Percentiles rank a stretch among this genome's conserved stretches.
Conservation (phyloP, 2,113 vertebrate species). For the Hemiprocne comata region DNA sequence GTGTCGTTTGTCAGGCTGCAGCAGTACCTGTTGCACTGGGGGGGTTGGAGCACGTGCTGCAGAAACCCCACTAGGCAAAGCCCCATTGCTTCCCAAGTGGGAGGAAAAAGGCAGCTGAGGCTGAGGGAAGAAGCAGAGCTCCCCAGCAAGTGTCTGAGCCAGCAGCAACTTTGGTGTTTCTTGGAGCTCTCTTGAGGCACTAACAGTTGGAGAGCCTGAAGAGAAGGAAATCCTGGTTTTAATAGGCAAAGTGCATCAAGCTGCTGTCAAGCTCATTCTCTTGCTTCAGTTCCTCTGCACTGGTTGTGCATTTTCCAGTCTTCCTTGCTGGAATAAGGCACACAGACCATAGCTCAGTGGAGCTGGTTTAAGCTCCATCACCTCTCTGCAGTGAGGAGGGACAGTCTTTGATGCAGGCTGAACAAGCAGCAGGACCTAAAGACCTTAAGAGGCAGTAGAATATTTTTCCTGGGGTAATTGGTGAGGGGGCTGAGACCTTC, state of each 20-base stretch:
- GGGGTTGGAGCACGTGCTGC: neutral
- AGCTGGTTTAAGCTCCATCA: neutral
- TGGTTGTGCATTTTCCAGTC: neutral
- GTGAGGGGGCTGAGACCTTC: neutral
- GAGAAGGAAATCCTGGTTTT: neutral
- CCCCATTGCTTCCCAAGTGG: rapidly evolving
- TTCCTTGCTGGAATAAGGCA: neutral
- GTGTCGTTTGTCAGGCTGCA: neutral
- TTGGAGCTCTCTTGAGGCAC: neutral
- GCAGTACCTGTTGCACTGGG: neutral
- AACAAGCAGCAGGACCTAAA: neutral
- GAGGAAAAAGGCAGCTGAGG: neutral
- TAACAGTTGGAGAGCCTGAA: neutral
- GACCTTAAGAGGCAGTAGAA: neutral
- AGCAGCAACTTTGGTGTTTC: neutral
- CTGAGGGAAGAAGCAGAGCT: neutral
- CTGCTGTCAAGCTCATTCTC: neutral
- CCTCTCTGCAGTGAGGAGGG: neutral
- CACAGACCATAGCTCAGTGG: neutral
- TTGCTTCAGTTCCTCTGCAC: neutral
- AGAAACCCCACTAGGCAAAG: neutral
- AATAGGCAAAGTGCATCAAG: neutral
- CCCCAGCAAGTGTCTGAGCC: neutral
- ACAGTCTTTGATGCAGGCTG: neutral
- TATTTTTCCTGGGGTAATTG: slow-evolving; percentile 8